phyloP scores from a whole-genome alignment of 2,113 vertebrate species.

The Leuciscus idus region DNA sequence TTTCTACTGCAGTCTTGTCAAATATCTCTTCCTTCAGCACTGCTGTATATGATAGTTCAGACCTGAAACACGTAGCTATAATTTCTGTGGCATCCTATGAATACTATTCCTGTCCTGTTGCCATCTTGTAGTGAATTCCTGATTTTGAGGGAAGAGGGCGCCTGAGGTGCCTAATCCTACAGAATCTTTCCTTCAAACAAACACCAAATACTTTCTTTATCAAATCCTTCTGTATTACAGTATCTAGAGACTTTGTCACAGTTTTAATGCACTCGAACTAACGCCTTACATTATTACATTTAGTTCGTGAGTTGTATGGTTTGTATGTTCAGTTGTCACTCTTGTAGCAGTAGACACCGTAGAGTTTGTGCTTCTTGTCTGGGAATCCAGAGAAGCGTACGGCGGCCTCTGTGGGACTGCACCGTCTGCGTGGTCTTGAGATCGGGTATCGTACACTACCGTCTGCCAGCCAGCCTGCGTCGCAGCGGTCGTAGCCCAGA shows the following conservation, averaged over 20 bases:
- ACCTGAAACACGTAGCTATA: constrained; percentile 46
- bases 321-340: constrained; percentile 77
- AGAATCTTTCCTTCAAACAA: constrained; percentile 33
- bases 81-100: constrained; percentile 69
- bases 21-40: background rate
- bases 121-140: constrained; percentile 21
- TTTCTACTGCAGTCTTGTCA: constrained; percentile 45
- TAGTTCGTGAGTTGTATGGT: background rate
- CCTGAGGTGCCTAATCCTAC: background rate
- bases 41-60: background rate
- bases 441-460: constrained; percentile 97
- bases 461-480: constrained; percentile 92
- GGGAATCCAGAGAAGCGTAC: constrained; percentile 93
- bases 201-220: background rate
- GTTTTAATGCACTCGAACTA: constrained; percentile 84
- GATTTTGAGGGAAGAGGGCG: background rate
- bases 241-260: constrained; percentile 88
- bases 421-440: constrained; percentile 85
- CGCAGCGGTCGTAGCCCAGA: constrained; percentile 92
- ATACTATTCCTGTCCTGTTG: constrained; percentile 69
- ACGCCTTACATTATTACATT: constrained; percentile 63
- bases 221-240: constrained; percentile 60
- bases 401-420: constrained; percentile 89
- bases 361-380: constrained; percentile 95
- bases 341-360: constrained; percentile 95